Evolutionary conservation across 2,797 vertebrate species (phyloP).

Genomic region (Rhinichthys osculus): DNA sequence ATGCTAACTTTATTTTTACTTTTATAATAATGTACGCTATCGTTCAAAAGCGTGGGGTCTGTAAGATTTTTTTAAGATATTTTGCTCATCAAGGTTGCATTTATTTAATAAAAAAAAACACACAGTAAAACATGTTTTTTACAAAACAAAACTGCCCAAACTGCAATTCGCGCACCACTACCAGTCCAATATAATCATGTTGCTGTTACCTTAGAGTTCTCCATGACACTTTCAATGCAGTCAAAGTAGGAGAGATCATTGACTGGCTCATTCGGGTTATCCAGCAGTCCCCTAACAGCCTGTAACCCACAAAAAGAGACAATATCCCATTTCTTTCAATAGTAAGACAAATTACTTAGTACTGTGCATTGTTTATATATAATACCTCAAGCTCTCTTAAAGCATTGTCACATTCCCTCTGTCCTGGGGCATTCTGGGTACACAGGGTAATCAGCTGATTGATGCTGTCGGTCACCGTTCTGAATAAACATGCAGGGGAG

Average conservation of each 20-base stretch:
- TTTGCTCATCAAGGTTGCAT: not conserved
- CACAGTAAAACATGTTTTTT: not conserved
- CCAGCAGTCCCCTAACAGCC: slow-evolving; percentile 93
- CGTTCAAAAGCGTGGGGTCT: not conserved
- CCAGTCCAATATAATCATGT: not conserved
- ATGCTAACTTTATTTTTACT: too few species aligned
- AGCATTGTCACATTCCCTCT: slow-evolving; percentile 97
- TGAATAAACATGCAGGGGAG: slow-evolving; percentile 62
- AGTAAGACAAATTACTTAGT: not conserved
- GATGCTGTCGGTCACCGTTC: slow-evolving; percentile 97
- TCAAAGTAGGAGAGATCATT: slow-evolving; percentile 97
- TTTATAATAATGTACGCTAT: not conserved
- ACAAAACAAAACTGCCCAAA: too few species aligned
- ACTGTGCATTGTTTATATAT: not conserved
- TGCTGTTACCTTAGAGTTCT: slow-evolving; percentile 92
- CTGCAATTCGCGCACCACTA: too few species aligned
- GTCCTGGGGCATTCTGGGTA: slow-evolving; percentile 94
- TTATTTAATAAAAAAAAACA: not conserved
- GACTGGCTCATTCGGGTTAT: slow-evolving; percentile 93
- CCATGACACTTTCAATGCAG: slow-evolving; percentile 97
- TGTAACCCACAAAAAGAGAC: slow-evolving; percentile 61
- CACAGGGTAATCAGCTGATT: slow-evolving; percentile 96
- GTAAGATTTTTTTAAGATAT: not conserved
- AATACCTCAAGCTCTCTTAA: slow-evolving; percentile 93
- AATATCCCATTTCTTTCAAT: not conserved